Percentiles rank a stretch among this genome's conserved stretches.
These are phyloP conservation scores for Cuniculus paca DNA, from an alignment of 2,797 vertebrate genomes.

Conservation along the genomic window DNA sequence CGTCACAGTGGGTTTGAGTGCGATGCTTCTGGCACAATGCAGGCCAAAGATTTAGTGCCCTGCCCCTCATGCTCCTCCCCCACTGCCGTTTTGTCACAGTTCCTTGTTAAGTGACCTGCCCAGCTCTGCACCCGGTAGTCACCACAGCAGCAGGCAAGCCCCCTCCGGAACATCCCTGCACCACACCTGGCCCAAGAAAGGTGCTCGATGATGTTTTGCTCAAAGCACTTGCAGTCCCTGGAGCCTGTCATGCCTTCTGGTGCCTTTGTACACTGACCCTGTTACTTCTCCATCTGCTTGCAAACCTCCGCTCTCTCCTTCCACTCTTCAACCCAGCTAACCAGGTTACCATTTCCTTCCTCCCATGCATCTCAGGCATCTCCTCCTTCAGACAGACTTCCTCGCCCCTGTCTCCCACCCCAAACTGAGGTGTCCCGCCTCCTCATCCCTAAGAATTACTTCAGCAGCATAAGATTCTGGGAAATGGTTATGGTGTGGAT, in stretches of 20 bases:
- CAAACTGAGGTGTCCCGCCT: background rate
- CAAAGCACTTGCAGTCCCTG: background rate
- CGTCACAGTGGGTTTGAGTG: background rate
- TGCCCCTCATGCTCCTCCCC: background rate
- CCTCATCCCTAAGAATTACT: background rate
- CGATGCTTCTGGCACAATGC: background rate
- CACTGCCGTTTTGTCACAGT: background rate
- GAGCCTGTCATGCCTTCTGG: background rate
- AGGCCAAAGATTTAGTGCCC: background rate
- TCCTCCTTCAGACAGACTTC: background rate
- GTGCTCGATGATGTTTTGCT: background rate
- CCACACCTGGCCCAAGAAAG: background rate
- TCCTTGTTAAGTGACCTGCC: background rate
- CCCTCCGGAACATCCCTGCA: background rate
- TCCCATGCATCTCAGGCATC: background rate
- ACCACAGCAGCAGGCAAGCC: background rate
- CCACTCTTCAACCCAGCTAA: background rate
- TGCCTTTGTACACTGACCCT: background rate
- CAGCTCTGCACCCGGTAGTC: background rate
- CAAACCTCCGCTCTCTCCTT: background rate
- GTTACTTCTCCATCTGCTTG: background rate
- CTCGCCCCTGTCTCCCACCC: background rate
- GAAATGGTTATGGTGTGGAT: background rate
- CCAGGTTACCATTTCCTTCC: background rate
- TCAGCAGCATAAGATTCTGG: background rate